These are phyloP conservation scores for Pangasius macronema DNA, from an alignment of 2,797 vertebrate species.

Conservation along the genomic window DNA sequence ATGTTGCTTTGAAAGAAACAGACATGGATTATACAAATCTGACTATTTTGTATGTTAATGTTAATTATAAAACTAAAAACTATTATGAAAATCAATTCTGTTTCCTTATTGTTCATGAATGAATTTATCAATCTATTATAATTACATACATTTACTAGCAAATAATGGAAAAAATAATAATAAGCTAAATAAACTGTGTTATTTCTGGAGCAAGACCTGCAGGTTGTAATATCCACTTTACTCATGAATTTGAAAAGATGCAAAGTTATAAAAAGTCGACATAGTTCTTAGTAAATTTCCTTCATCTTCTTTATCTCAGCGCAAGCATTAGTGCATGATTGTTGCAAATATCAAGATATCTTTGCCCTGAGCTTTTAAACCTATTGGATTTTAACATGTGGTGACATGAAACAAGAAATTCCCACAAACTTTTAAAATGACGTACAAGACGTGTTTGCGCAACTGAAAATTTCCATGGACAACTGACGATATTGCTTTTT, in stretches of 20 bases:
- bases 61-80: background rate
- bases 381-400: background rate
- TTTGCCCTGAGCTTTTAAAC: background rate
- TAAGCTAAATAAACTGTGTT: background rate
- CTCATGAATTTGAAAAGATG: background rate
- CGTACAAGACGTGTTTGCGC: background rate
- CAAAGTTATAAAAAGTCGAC: background rate
- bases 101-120: background rate
- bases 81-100: background rate
- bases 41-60: background rate
- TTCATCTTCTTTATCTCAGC: background rate
- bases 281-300: too few relatives aligned
- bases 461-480: background rate
- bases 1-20: slow-evolving; percentile 1
- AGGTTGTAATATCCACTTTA: background rate
- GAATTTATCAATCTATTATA: background rate
- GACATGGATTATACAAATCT: background rate
- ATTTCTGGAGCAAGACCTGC: background rate
- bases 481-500: slow-evolving; percentile 13
- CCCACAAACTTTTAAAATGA: background rate
- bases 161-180: background rate
- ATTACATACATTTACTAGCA: background rate
- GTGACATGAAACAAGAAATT: slow-evolving; percentile 1
- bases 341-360: background rate
- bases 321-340: background rate